These are phyloP conservation scores for Stichopus chloronotus DNA, from an alignment of 35 echinoderm and acorn worm species.

Conservation along the genomic window DNA sequence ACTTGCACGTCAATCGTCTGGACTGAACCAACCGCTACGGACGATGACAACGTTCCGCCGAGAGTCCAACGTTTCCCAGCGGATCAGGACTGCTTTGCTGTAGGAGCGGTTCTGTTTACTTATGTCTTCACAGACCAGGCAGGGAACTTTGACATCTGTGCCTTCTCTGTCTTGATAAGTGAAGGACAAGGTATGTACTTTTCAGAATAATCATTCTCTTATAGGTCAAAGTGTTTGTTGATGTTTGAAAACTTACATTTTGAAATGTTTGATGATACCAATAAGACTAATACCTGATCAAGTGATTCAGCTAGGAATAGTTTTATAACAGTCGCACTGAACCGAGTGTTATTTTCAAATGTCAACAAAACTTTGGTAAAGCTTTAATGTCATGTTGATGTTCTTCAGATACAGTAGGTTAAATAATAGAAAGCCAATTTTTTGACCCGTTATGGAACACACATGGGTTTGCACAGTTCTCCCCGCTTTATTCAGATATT, in stretches of 20 bases:
- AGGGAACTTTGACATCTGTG: constrained; percentile 5
- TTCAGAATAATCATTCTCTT: not conserved
- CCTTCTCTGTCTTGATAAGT: constrained; percentile 21
- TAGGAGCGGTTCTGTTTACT: constrained; percentile 12
- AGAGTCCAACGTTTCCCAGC: constrained; percentile 9
- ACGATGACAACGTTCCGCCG: constrained; percentile 26
- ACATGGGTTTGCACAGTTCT: no score
- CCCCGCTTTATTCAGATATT: no score
- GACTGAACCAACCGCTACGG: constrained; percentile 38
- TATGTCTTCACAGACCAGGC: constrained; percentile 27
- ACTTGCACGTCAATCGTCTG: constrained; percentile 37
- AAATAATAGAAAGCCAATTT: no score
- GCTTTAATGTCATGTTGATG: no score
- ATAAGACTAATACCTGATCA: not conserved
- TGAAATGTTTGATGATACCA: not conserved
- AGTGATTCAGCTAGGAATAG: not conserved
- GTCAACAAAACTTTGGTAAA: no score
- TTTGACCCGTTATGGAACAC: no score
- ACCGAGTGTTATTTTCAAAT: no score
- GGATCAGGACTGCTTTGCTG: not conserved
- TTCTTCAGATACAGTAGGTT: no score
- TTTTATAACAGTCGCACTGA: no score
- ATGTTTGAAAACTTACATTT: not conserved
- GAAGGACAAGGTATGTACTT: constrained; percentile 36
- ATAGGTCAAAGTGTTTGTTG: not conserved